Percentiles rank a stretch among this genome's conserved stretches.
Conservation (phyloP, 1,140 invertebrate species). For the Tribolium castaneum region DNA sequence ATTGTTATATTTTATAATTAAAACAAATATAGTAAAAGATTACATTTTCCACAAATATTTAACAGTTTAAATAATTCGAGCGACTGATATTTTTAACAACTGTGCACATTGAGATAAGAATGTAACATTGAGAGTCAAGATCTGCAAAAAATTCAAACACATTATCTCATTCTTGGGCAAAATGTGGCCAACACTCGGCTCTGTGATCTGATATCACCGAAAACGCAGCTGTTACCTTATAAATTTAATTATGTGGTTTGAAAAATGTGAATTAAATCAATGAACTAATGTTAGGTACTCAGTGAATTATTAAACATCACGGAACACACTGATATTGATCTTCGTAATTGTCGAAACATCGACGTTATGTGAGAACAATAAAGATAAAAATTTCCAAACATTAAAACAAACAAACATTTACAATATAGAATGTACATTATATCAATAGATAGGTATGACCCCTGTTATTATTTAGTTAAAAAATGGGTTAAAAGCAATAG, state of each 20-base stretch:
- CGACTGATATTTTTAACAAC: background rate
- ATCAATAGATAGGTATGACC: background rate
- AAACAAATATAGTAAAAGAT: no score
- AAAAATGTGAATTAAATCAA: no score
- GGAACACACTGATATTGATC: background rate
- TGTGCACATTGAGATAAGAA: background rate
- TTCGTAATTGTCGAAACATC: background rate
- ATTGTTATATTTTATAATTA: no score
- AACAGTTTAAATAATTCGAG: background rate
- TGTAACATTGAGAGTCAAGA: background rate
- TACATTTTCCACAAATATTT: background rate
- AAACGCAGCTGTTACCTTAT: background rate
- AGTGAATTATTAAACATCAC: background rate
- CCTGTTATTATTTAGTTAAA: background rate
- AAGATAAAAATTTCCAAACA: background rate
- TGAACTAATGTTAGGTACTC: no score
- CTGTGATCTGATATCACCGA: background rate
- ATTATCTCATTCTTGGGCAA: background rate
- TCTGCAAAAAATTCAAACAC: background rate
- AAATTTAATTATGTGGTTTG: no score
- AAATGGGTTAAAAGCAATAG: background rate
- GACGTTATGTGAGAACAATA: background rate
- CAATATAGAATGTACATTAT: background rate
- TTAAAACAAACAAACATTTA: background rate
- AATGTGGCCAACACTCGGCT: background rate